Conservation (phyloP, 2,797 vertebrate genomes). For the Megalops cyprinoides region DNA sequence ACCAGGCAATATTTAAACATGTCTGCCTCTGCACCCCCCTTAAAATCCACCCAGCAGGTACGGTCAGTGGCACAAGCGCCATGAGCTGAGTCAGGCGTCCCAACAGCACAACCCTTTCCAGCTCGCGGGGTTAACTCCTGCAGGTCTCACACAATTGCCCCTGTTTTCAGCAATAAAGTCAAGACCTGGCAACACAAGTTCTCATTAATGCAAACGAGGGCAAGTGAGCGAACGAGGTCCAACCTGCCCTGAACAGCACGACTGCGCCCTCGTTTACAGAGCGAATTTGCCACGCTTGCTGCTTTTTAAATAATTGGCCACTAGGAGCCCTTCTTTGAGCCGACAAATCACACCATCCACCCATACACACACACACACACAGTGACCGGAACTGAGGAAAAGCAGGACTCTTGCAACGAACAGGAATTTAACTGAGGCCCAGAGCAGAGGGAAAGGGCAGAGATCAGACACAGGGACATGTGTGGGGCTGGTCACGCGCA, state of each 20-base stretch:
- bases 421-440: conserved; percentile 60
- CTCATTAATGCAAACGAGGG: conserved; percentile 48
- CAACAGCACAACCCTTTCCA: neutral
- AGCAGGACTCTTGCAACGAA: conserved; percentile 47
- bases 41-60: conserved; percentile 1
- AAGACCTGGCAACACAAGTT: conserved; percentile 56
- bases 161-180: conserved; percentile 68
- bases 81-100: neutral
- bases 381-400: conserved; percentile 7
- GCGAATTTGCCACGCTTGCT: conserved; percentile 52
- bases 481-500: too few species aligned
- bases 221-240: too few species aligned
- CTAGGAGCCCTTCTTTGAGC: too few species aligned
- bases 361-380: too few species aligned
- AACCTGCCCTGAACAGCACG: conserved; percentile 41
- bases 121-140: neutral
- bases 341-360: too few species aligned
- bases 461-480: conserved; percentile 39
- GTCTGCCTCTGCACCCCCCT: neutral
- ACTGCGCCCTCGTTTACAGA: conserved; percentile 46
- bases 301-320: conserved; percentile 65
- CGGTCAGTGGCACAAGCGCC: neutral
- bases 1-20: too few species aligned
- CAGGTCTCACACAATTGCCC: neutral
- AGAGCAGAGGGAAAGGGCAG: conserved; percentile 40